phyloP scores from a whole-genome alignment of 2,113 vertebrate species.

The Martes martes region DNA sequence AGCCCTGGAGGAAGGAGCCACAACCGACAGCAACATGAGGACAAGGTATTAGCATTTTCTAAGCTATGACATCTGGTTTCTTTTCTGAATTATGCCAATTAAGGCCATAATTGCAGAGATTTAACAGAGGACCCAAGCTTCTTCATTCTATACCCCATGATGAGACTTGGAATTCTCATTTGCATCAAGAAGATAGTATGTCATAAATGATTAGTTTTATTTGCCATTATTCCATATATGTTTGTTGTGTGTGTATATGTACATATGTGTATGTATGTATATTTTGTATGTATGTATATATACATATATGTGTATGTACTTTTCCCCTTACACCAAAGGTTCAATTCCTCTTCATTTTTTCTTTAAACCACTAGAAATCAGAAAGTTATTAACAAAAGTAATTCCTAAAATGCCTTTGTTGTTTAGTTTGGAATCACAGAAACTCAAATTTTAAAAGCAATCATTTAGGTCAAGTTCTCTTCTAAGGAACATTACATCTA shows the following conservation, averaged over 20 bases:
- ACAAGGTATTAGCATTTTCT: neutral
- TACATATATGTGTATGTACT: neutral
- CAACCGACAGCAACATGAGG: neutral
- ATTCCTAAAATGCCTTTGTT: neutral
- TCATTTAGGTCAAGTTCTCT: neutral
- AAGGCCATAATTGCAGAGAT: neutral
- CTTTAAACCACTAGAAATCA: neutral
- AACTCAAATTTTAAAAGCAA: neutral
- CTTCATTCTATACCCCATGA: neutral
- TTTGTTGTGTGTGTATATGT: neutral
- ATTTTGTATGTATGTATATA: too few relatives aligned
- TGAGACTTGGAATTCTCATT: neutral
- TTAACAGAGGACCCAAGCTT: neutral
- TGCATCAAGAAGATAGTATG: neutral
- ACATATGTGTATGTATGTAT: too few relatives aligned
- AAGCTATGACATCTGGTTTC: neutral
- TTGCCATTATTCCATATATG: neutral
- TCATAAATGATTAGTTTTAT: neutral
- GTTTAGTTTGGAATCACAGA: neutral
- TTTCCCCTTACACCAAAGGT: neutral
- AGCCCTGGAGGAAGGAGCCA: neutral
- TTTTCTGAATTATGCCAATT: neutral
- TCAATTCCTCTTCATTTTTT: neutral
- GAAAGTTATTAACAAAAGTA: neutral
- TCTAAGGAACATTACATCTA: neutral